Evolutionary conservation across 2,888 invertebrate genomes (phyloP), one percentile per base, ranked within the genome.

Genomic region (Notodromas monacha): DNA sequence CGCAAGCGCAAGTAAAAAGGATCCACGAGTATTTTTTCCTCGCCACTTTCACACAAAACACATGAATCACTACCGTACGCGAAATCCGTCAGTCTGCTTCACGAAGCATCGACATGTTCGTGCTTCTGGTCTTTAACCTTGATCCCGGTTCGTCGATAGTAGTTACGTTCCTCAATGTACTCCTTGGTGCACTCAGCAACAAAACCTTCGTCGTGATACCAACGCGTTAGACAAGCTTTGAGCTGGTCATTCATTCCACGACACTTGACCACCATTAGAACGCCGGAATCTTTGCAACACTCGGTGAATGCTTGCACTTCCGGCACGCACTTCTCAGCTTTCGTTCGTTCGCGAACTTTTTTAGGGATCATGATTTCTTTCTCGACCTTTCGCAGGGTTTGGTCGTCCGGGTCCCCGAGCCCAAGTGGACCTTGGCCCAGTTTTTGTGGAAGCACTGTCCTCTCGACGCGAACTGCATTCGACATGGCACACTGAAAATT

Each of bases 351-450:
- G 38, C 84, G 59, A 57, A 89, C 68, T 42, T 69, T 61, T 49
- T 79, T 72, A 1, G 84, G 74, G 45, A 92, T 69, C 38, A 84
- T 46, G 12, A 89, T 65, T 44, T 84, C 76, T 12, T 51, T 51
- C 51, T 92, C 92, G 3, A 86, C 74, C 56, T 64, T 74, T 39
- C 89, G 58, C 31, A 92, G 49, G n/a, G 55, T 54, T 42, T 45
- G 58, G 47, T 86, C 84, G 38, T 70, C 54, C 2, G 81, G 81
- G 52, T 84, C 74, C 35, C 77, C 77, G 36, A 36, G n/a, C 11
- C 34, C 37, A 26, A 34, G 33, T 10, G 37, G 37, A 12, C 37
- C 37, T 8, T 33, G 34, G 6, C 28, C 26, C 12, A 32, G 16
- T n/a, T 27, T 28, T 11, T 21, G 8, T 1, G 37, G 35, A 12